Conservation (phyloP, 2,888 invertebrate species). For the Anorthoa munda region DNA sequence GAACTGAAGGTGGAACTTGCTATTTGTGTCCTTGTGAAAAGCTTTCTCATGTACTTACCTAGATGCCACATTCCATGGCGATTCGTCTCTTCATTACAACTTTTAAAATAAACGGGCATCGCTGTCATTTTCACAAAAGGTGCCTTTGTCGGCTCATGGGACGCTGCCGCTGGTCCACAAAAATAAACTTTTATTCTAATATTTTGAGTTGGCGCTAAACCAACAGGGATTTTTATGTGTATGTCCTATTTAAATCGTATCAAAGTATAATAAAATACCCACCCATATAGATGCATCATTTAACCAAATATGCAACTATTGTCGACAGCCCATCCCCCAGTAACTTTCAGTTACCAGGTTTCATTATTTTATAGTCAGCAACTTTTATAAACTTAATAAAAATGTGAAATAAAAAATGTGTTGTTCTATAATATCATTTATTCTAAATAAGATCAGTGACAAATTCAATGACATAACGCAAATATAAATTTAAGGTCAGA, state of each 20-base stretch:
- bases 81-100: constrained; percentile 83
- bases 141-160: constrained; percentile 85
- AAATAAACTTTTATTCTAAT: too few relatives aligned
- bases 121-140: constrained; percentile 86
- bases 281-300: too few relatives aligned
- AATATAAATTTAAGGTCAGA: constrained; percentile 45
- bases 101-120: constrained; percentile 80
- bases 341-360: too few relatives aligned
- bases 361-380: too few relatives aligned
- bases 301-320: too few relatives aligned
- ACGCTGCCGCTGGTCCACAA: constrained; percentile 71
- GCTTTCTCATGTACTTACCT: constrained; percentile 73
- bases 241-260: too few relatives aligned
- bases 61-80: constrained; percentile 86
- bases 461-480: constrained; percentile 42
- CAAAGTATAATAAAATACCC: too few relatives aligned
- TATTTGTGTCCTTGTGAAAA: constrained; percentile 84
- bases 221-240: too few relatives aligned
- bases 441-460: constrained; percentile 18
- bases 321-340: too few relatives aligned
- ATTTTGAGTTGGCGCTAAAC: too few relatives aligned
- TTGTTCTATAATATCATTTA: constrained; percentile 48
- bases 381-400: not conserved
- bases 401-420: not conserved
- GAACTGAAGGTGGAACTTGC: constrained; percentile 84